phyloP scores from a whole-genome alignment of 2,113 vertebrate genomes.

The Solea senegalensis region DNA sequence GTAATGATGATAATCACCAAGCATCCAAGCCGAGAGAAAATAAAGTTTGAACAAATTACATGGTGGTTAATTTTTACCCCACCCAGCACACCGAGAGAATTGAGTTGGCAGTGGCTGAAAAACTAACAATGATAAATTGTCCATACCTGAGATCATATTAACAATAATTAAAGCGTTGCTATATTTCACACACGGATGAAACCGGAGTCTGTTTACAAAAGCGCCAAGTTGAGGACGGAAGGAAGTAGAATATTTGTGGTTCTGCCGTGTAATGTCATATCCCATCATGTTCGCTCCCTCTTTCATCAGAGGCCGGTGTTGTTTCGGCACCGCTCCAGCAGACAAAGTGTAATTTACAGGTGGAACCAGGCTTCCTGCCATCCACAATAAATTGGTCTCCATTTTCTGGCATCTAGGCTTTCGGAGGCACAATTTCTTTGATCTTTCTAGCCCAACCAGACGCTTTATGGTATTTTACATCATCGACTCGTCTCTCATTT shows the following conservation, averaged over 20 bases:
- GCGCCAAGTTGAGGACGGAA: slow-evolving; percentile 28
- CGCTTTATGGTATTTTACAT: slow-evolving; percentile 59
- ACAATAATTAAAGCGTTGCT: slow-evolving; percentile 60
- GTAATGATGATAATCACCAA: slow-evolving; percentile 65
- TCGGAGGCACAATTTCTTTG: slow-evolving; percentile 75
- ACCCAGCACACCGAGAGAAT: slow-evolving; percentile 32
- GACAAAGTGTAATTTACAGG: slow-evolving; percentile 72
- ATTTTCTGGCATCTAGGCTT: slow-evolving; percentile 75
- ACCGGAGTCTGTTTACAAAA: slow-evolving; percentile 31
- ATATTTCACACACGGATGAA: slow-evolving; percentile 31
- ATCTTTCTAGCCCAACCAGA: slow-evolving; percentile 65
- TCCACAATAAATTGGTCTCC: slow-evolving; percentile 73
- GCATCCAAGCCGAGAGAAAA: slow-evolving; percentile 60
- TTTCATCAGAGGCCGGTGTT: slow-evolving; percentile 62
- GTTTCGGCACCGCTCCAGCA: slow-evolving; percentile 53
- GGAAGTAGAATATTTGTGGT: slow-evolving; percentile 21
- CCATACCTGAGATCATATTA: slow-evolving; percentile 63
- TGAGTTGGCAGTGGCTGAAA: slow-evolving; percentile 44
- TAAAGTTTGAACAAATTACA: slow-evolving; percentile 68
- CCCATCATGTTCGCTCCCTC: slow-evolving; percentile 54
- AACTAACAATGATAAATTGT: slow-evolving; percentile 61
- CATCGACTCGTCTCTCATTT: slow-evolving; percentile 18
- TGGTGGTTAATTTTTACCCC: slow-evolving; percentile 44
- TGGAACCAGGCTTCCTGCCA: slow-evolving; percentile 70
- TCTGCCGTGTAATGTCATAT: slow-evolving; percentile 42